These are phyloP conservation scores for Zosterops lateralis DNA, from an alignment of 2,113 vertebrate genomes.

Conservation along the genomic window DNA sequence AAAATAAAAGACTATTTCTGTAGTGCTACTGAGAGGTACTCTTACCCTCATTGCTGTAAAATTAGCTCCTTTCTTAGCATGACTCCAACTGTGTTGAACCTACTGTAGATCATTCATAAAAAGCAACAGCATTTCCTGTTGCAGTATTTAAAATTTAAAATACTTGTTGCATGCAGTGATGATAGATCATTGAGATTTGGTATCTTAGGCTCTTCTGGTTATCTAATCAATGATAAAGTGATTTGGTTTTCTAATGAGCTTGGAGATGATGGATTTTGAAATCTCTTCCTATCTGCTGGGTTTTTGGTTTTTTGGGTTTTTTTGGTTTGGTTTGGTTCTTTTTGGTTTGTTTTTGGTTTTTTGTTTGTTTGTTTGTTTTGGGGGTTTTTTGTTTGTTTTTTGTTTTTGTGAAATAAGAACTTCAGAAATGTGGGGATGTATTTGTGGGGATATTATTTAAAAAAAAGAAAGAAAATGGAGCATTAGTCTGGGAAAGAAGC, in stretches of 20 bases:
- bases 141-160: neutral
- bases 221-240: neutral
- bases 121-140: neutral
- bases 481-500: neutral
- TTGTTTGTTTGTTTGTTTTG: too few relatives aligned
- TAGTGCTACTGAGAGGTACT: neutral
- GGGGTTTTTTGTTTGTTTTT: too few relatives aligned
- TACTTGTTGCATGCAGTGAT: neutral
- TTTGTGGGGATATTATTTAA: neutral
- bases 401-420: neutral
- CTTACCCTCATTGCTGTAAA: neutral
- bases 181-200: neutral
- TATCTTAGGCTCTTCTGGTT: neutral
- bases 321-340: too few relatives aligned
- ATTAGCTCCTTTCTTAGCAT: neutral
- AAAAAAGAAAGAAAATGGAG: neutral
- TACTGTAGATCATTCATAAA: neutral
- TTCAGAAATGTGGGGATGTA: neutral
- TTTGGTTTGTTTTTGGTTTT: too few relatives aligned
- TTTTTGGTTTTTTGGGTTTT: neutral
- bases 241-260: neutral
- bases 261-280: neutral
- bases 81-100: neutral
- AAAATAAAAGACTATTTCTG: neutral
- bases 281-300: neutral